Conservation (phyloP, 92 coral and sea anemone genomes). For the Porites rus region DNA sequence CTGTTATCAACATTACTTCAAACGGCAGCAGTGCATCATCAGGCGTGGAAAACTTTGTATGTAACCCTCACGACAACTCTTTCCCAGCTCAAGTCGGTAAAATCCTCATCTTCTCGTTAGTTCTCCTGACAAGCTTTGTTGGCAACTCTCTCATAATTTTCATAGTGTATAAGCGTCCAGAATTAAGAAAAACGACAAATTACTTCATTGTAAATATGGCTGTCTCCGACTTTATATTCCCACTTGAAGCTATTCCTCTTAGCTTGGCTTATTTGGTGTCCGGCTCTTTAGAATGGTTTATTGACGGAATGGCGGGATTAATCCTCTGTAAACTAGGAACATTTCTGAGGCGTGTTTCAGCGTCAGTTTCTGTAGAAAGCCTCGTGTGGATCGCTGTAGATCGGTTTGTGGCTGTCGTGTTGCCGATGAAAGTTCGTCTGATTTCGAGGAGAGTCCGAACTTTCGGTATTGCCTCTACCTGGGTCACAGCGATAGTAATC, state of each 20-base stretch:
- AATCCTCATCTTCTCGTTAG: background rate
- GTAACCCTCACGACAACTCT: background rate
- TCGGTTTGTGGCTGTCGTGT: slow-evolving; percentile 1
- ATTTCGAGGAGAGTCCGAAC: background rate
- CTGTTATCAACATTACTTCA: background rate
- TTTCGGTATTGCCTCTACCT: background rate
- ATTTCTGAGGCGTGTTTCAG: background rate
- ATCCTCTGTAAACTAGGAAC: background rate
- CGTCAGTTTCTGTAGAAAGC: slow-evolving; percentile 1
- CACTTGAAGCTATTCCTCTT: background rate
- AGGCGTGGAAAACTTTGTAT: background rate
- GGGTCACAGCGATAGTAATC: background rate
- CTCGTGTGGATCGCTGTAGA: slow-evolving; percentile 6
- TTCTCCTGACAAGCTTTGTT: background rate
- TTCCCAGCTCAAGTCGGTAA: background rate
- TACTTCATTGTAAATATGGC: slow-evolving; percentile 18
- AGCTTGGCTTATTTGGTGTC: background rate
- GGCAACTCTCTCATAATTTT: background rate
- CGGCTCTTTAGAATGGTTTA: background rate
- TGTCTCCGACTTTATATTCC: slow-evolving; percentile 2
- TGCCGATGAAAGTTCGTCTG: background rate
- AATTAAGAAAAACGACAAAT: background rate
- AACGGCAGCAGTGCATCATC: background rate
- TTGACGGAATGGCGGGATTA: background rate
- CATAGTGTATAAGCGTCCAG: slow-evolving; percentile 1